Conservation (phyloP, 2,888 invertebrate species). For the Hyles lineata region DNA sequence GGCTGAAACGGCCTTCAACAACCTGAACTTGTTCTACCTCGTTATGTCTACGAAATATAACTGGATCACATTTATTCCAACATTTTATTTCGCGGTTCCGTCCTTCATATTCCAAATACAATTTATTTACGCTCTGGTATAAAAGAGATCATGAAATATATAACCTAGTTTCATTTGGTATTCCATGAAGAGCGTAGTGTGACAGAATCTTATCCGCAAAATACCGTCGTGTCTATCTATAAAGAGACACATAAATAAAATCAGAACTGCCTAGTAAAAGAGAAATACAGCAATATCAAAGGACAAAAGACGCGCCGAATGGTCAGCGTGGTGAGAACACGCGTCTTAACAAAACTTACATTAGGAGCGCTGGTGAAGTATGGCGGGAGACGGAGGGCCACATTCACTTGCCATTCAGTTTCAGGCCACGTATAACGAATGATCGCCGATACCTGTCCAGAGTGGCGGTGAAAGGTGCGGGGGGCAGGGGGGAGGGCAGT, state of each 20-base stretch:
- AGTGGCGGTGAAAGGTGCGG: slow-evolving; percentile 9
- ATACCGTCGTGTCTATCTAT: not conserved
- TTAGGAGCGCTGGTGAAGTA: slow-evolving; percentile 35
- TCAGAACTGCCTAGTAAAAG: slow-evolving; percentile 39
- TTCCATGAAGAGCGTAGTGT: slow-evolving; percentile 8
- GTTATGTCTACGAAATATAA: slow-evolving; percentile 20
- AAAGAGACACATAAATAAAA: slow-evolving; percentile 24
- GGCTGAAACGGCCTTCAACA: slow-evolving; percentile 19
- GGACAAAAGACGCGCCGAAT: slow-evolving; percentile 43
- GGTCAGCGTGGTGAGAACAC: slow-evolving; percentile 42
- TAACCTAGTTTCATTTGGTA: slow-evolving; percentile 12
- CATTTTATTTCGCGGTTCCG: slow-evolving; percentile 2
- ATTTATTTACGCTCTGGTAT: not conserved
- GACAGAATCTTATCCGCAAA: slow-evolving; percentile 13
- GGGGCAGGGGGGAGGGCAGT: not conserved
- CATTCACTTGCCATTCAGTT: slow-evolving; percentile 43
- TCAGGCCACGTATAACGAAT: slow-evolving; percentile 45
- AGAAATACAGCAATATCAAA: slow-evolving; percentile 39
- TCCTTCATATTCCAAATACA: not conserved
- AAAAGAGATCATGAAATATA: slow-evolving; percentile 18
- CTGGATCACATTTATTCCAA: not conserved
- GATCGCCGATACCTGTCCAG: slow-evolving; percentile 43
- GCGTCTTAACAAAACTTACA: slow-evolving; percentile 34
- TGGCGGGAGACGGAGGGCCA: slow-evolving; percentile 35
- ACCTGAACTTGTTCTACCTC: slow-evolving; percentile 17